Conservation (phyloP, 2,797 vertebrate species). For the Esox masquinongy region DNA sequence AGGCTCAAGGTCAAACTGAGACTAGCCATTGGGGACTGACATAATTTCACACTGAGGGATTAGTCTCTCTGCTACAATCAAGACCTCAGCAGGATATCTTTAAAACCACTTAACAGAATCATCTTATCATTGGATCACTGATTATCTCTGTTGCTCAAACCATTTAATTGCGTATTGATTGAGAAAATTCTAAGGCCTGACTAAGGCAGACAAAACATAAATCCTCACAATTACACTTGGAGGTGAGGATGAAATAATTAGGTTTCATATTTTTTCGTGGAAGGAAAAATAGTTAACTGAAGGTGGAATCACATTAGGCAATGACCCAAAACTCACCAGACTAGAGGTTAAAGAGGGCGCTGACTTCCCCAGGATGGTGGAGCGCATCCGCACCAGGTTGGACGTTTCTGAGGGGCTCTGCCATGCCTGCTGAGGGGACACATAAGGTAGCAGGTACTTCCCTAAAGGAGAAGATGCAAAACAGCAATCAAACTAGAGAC, state of each 20-base stretch:
- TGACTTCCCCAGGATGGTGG: conserved; percentile 88
- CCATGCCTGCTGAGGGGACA: conserved; percentile 74
- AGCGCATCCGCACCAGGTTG: conserved; percentile 91
- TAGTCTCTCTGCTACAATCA: not conserved
- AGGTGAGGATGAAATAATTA: not conserved
- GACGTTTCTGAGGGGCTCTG: conserved; percentile 77
- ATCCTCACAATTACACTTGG: not conserved
- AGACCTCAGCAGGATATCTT: not conserved
- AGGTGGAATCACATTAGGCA: not conserved
- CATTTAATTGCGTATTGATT: not conserved
- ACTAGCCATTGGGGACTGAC: not conserved
- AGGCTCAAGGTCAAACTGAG: conserved; percentile 1
- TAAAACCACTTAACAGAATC: not conserved
- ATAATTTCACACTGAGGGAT: not conserved
- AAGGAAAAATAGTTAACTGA: not conserved
- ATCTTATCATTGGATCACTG: not conserved
- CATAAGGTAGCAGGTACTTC: conserved; percentile 86
- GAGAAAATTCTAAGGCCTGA: not conserved
- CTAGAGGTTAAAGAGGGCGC: conserved; percentile 91
- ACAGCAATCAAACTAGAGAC: not conserved
- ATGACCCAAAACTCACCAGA: conserved; percentile 69
- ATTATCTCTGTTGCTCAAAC: not conserved
- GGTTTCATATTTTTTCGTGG: not conserved
- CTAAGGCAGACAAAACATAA: not conserved
- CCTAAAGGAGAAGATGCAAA: conserved; percentile 69